Evolutionary conservation across 2,888 invertebrate species (phyloP).

Genomic region (Archaeoteleia sp.): DNA sequence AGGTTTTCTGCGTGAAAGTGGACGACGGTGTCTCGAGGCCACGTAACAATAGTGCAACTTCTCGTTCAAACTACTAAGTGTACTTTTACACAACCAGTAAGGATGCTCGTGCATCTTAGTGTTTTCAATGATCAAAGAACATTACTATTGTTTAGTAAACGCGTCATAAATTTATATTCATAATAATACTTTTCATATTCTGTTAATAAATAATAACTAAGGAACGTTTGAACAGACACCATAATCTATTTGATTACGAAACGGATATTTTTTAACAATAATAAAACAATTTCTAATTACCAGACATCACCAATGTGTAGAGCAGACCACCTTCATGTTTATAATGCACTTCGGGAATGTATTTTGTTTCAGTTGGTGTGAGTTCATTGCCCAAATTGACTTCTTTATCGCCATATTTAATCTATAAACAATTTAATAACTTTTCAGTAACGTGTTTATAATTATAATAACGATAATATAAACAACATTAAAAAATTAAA

Average conservation of each 20-base stretch:
- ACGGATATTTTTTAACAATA: neutral
- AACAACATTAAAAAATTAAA: neutral
- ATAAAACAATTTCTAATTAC: slow-evolving; percentile 50
- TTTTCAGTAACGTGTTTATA: neutral
- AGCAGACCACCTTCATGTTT: slow-evolving; percentile 72
- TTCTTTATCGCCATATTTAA: slow-evolving; percentile 67
- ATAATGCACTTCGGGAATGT: slow-evolving; percentile 70
- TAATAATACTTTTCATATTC: too few species aligned
- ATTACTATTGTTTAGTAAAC: too few species aligned
- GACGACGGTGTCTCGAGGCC: slow-evolving; percentile 21
- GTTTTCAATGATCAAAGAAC: too few species aligned
- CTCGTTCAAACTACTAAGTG: too few species aligned
- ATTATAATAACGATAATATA: slow-evolving; percentile 11
- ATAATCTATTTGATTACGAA: neutral
- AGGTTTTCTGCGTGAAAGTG: slow-evolving; percentile 48
- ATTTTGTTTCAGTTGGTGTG: slow-evolving; percentile 66
- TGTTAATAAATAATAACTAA: too few species aligned
- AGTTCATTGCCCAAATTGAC: slow-evolving; percentile 69
- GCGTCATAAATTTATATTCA: too few species aligned
- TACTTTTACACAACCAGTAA: too few species aligned
- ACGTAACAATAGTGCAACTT: slow-evolving; percentile 16
- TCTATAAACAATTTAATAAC: slow-evolving; percentile 52
- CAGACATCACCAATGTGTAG: slow-evolving; percentile 71
- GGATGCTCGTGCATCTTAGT: too few species aligned
- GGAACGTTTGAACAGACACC: too few species aligned